Evolutionary conservation across 30 jellyfish, hydroid and myxozoan species (phyloP).

Genomic region (Turritopsis dohrnii): DNA sequence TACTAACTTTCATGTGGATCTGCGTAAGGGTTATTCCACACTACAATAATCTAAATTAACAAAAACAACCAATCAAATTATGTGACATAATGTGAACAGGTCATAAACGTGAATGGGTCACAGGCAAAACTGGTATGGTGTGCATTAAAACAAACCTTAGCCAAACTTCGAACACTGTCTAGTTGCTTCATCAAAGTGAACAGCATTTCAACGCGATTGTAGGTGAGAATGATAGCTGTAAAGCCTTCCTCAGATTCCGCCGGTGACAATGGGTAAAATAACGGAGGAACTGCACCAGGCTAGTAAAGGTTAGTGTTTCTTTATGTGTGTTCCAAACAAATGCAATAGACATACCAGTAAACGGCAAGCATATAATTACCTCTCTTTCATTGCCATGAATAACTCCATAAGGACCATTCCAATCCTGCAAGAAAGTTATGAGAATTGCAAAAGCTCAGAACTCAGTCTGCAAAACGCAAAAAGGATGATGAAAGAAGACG

Average conservation of each 20-base stretch:
- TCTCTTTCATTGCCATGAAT: not conserved
- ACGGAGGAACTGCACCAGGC: slow-evolving; percentile 49
- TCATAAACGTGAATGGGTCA: too few species aligned
- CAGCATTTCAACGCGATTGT: slow-evolving; percentile 74
- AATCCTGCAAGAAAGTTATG: slow-evolving; percentile 25
- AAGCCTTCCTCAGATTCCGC: slow-evolving; percentile 56
- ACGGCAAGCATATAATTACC: not conserved
- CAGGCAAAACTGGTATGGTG: too few species aligned
- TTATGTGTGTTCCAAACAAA: not conserved
- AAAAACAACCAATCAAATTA: not conserved
- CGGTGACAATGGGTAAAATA: slow-evolving; percentile 42
- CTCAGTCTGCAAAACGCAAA: not conserved
- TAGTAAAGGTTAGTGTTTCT: slow-evolving; percentile 15
- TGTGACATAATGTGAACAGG: not conserved
- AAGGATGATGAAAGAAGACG: not conserved
- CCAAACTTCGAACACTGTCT: slow-evolving; percentile 67
- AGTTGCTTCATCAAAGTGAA: slow-evolving; percentile 50
- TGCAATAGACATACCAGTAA: not conserved
- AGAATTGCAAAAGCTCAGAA: too few species aligned
- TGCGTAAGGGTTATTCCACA: slow-evolving; percentile 75
- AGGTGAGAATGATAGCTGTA: slow-evolving; percentile 82
- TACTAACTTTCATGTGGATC: slow-evolving; percentile 40
- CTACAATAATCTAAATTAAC: slow-evolving; percentile 37
- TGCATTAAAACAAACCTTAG: slow-evolving; percentile 46
- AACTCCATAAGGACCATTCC: slow-evolving; percentile 32